Evolutionary conservation across 2,113 vertebrate species (phyloP).

Genomic region (Daubentonia madagascariensis): DNA sequence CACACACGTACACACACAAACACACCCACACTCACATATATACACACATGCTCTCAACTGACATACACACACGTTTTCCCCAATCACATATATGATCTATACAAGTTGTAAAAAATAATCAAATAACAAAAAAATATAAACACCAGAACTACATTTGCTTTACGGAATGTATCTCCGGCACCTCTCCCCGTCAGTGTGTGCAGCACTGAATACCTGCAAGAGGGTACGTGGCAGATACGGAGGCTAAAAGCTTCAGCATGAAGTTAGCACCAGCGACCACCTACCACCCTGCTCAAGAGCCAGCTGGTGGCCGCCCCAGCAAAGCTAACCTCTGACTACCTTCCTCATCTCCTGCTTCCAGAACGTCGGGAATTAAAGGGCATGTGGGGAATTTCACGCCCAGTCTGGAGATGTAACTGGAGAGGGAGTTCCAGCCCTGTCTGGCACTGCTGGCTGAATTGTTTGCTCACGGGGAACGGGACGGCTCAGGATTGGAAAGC

Average conservation of each 20-base stretch:
- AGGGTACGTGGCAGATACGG: rapidly evolving
- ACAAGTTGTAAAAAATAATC: background rate
- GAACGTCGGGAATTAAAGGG: background rate
- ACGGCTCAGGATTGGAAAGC: background rate
- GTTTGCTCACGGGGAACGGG: background rate
- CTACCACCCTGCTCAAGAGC: background rate
- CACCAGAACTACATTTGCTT: background rate
- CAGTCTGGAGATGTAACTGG: background rate
- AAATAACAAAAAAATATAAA: background rate
- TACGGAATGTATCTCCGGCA: rapidly evolving
- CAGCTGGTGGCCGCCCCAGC: background rate
- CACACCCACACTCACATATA: background rate
- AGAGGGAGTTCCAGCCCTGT: background rate
- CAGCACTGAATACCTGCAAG: rapidly evolving
- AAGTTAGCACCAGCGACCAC: rapidly evolving
- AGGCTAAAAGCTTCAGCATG: rapidly evolving
- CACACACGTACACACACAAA: background rate
- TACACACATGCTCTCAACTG: background rate
- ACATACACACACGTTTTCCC: background rate
- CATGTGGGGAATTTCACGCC: background rate
- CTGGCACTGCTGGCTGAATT: rapidly evolving
- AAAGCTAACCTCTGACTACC: background rate
- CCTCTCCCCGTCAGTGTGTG: background rate
- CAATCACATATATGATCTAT: too few species aligned
- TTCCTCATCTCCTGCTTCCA: background rate